Evolutionary conservation across 2,797 vertebrate species (phyloP), one percentile per base, ranked within the genome.

Genomic region (Anolis apletophallus): DNA sequence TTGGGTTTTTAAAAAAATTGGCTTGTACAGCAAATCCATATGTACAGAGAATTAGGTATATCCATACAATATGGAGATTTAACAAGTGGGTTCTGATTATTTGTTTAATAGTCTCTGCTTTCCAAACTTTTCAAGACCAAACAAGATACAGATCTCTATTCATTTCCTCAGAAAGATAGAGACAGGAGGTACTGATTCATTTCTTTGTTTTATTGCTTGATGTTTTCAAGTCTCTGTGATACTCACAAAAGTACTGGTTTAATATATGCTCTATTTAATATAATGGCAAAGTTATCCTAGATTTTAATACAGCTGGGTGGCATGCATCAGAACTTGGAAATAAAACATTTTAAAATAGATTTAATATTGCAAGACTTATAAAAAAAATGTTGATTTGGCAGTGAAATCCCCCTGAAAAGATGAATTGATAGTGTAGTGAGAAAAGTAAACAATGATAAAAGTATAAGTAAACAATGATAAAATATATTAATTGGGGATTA

Each of bases 321-420:
- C 10, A 59, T 36, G 36, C 52, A 61, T 78, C 61, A 72, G 59
- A 61, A 83, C 9, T 52, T 78, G 40, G 75, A 78, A 83, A 5
- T 50, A 12, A 77, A 87, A 59, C 26, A 50, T 32, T 80, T 80
- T 23, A 85, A 75, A 72, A 80, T 52, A 73, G 54, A 80, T 32
- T 26, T 52, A 50, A 85, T 50, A 73, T 72, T 52, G 46, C 19
- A 59, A 52, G 55, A 72, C 13, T 80, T 57, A 46, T 85, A 1
- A 69, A 40, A 69, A 40, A 80, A 85, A 72, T 79, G 36, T 71
- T 85, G 67, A 78, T 23, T 83, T 78, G 13, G n/a, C 16, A 67
- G 13, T 72, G 29, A 80, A 87, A 72, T 87, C 54, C 68, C 40
- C 69, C 40, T 14, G 29, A 72, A 78, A 77, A 71, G 64, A 59